Evolutionary conservation across 2,797 vertebrate species (phyloP).

Genomic region (Takifugu rubripes): DNA sequence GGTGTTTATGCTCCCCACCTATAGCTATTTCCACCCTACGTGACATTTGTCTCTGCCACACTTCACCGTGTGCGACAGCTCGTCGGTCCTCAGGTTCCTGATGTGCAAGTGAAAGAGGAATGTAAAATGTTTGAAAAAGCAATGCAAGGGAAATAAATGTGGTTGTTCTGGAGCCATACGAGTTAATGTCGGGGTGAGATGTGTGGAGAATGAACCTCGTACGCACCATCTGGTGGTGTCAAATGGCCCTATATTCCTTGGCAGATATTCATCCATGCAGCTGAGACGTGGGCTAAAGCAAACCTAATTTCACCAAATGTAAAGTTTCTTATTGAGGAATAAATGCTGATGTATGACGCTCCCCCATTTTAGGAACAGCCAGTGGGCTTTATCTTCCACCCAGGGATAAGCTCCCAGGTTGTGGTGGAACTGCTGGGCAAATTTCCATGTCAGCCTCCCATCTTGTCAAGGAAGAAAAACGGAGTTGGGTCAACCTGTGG

Average conservation of each 20-base stretch:
- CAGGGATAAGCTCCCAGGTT: no score
- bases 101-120: conserved; percentile 16
- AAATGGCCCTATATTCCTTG: conserved; percentile 31
- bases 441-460: no score
- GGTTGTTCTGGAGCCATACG: conserved; percentile 18
- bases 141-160: conserved; percentile 1
- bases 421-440: no score
- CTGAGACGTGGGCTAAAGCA: conserved; percentile 30
- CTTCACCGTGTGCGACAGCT: not conserved
- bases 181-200: conserved; percentile 2
- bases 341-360: conserved; percentile 16
- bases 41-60: no score
- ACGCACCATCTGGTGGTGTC: conserved; percentile 42
- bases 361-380: conserved; percentile 9
- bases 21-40: no score
- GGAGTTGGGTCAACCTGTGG: no score
- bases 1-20: no score
- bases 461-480: no score
- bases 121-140: not conserved
- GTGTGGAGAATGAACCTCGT: conserved; percentile 30
- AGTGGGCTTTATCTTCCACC: conserved; percentile 4
- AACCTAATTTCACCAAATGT: conserved; percentile 32
- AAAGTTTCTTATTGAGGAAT: conserved; percentile 36
- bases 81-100: conserved; percentile 8
- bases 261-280: conserved; percentile 28